These are phyloP conservation scores for Urophycis tenuis DNA, from an alignment of 2,797 vertebrate species.

Conservation along the genomic window DNA sequence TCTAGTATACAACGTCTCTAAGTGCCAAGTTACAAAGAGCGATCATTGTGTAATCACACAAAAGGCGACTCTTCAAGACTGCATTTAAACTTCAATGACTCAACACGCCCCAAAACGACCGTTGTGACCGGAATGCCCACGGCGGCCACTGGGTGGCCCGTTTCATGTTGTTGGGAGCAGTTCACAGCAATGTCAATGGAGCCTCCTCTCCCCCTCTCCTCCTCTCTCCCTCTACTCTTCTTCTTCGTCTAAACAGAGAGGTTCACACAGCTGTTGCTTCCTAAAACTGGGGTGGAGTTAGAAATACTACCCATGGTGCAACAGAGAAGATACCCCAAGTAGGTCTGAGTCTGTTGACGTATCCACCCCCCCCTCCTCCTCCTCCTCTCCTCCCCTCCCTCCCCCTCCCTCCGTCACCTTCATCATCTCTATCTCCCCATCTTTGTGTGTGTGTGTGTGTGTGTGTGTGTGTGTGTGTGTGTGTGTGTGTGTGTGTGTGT, in stretches of 20 bases:
- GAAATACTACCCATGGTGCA: conserved; percentile 88
- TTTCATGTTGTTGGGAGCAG: background rate
- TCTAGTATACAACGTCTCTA: too few relatives aligned
- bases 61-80: background rate
- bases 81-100: background rate
- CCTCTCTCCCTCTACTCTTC: conserved; percentile 25
- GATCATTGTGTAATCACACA: background rate
- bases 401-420: background rate
- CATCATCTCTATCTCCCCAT: background rate
- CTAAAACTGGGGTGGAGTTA: conserved; percentile 66
- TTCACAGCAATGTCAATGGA: background rate
- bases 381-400: background rate
- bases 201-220: background rate
- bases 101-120: background rate
- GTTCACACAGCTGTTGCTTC: conserved; percentile 81
- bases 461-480: conserved; percentile 11
- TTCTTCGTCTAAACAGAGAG: conserved; percentile 71
- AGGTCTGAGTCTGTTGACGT: conserved; percentile 49
- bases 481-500: conserved; percentile 11
- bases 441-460: conserved; percentile 9
- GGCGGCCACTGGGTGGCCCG: background rate
- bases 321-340: conserved; percentile 88
- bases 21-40: too few relatives aligned
- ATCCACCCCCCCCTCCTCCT: background rate
- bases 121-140: too few relatives aligned